A percentile compares a stretch with the other conserved stretches of the same genome.
These are phyloP conservation scores for Helarctos malayanus DNA, from an alignment of 2,797 vertebrate species.

Conservation along the genomic window DNA sequence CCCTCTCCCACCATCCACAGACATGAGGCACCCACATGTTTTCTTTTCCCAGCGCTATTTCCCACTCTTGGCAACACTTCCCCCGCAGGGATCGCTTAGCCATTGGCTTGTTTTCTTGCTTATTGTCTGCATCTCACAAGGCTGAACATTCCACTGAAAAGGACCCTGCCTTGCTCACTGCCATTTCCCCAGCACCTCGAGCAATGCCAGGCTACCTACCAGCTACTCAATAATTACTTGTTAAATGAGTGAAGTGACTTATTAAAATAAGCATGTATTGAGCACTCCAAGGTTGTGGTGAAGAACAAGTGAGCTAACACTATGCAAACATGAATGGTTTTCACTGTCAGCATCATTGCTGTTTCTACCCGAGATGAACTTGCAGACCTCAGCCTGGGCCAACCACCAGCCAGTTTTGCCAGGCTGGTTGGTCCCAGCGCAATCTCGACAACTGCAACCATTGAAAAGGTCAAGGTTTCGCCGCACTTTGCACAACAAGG, in stretches of 20 bases:
- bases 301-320: background rate
- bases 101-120: background rate
- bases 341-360: background rate
- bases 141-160: background rate
- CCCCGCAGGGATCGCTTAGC: background rate
- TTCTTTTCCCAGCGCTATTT: background rate
- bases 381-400: background rate
- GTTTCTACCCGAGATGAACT: background rate
- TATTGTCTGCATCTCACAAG: background rate
- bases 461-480: constrained; percentile 54
- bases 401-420: background rate
- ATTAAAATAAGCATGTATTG: background rate
- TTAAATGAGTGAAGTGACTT: constrained; percentile 1
- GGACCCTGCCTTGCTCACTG: background rate
- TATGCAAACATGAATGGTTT: background rate
- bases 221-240: background rate
- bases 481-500: constrained; percentile 58
- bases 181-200: background rate
- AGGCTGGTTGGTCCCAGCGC: constrained; percentile 6
- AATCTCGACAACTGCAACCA: background rate
- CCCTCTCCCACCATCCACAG: background rate
- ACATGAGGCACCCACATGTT: background rate
- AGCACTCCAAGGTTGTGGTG: background rate
- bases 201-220: background rate
- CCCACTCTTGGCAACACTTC: background rate